Evolutionary conservation across 2,113 vertebrate genomes (phyloP).

Genomic region (Ageneiosus marmoratus): DNA sequence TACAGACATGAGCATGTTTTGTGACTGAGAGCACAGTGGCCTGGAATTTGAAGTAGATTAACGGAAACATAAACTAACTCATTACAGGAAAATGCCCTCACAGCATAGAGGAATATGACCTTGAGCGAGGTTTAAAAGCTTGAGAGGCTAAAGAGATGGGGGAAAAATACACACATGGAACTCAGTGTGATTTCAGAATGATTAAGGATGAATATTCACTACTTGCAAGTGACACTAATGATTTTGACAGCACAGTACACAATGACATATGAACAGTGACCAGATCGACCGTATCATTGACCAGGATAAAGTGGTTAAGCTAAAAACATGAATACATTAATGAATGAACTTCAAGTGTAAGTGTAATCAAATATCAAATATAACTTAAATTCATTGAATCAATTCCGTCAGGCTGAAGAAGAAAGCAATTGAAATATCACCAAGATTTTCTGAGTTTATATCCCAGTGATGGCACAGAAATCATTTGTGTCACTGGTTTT

Average conservation of each 20-base stretch:
- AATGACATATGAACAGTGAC: neutral
- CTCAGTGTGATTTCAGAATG: neutral
- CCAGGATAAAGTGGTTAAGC: neutral
- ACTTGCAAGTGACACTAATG: neutral
- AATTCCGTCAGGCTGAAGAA: neutral
- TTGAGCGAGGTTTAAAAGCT: constrained; percentile 27
- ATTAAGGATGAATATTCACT: neutral
- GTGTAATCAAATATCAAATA: no score
- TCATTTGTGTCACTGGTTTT: neutral
- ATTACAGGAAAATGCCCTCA: constrained; percentile 31
- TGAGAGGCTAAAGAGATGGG: neutral
- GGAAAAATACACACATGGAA: neutral
- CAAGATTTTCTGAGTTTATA: neutral
- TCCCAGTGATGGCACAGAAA: neutral
- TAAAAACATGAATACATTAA: neutral
- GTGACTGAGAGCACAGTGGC: constrained; percentile 38
- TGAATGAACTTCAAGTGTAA: neutral
- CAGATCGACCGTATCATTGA: neutral
- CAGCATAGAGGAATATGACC: constrained; percentile 11
- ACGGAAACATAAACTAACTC: constrained; percentile 30
- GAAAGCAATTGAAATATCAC: neutral
- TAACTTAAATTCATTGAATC: neutral
- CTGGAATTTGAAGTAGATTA: constrained; percentile 39
- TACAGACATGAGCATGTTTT: constrained; percentile 14
- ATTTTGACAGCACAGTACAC: neutral